Percentiles rank a stretch among this genome's conserved stretches.
Conservation (phyloP, 2,888 invertebrate species). For the Epinotia nisella region DNA sequence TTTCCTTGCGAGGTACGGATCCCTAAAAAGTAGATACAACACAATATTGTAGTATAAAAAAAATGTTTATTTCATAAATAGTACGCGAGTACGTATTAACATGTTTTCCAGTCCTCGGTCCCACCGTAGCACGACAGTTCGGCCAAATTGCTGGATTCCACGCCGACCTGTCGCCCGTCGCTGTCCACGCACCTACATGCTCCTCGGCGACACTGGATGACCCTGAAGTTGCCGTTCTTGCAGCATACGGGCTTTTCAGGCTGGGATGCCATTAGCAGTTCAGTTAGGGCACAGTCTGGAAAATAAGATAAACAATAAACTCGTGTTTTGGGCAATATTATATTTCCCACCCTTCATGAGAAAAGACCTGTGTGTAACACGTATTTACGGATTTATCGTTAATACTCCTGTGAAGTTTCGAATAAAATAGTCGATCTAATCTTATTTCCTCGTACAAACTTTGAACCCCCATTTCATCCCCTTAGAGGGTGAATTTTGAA, state of each 20-base stretch:
- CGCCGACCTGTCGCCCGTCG: conserved; percentile 83
- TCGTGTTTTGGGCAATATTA: too few species aligned
- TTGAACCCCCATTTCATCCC: too few species aligned
- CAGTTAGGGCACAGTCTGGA: conserved; percentile 87
- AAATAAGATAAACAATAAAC: too few species aligned
- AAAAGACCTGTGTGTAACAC: too few species aligned
- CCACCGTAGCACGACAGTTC: conserved; percentile 57
- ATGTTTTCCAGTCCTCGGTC: conserved; percentile 63
- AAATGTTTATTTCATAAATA: not conserved
- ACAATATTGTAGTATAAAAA: not conserved
- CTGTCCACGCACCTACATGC: conserved; percentile 86
- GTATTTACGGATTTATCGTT: too few species aligned
- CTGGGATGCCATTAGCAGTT: conserved; percentile 70
- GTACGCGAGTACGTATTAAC: conserved; percentile 56
- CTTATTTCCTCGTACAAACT: too few species aligned
- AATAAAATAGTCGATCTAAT: too few species aligned
- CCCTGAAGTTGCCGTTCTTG: conserved; percentile 86
- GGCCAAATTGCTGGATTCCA: conserved; percentile 65
- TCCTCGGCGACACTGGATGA: conserved; percentile 86
- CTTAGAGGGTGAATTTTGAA: too few species aligned
- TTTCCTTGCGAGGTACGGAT: too few species aligned
- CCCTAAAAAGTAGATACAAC: too few species aligned
- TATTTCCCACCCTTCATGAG: too few species aligned
- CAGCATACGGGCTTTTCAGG: conserved; percentile 84
- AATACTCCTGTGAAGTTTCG: too few species aligned